Evolutionary conservation across 2,113 vertebrate genomes (phyloP).

Genomic region (Xenopus laevis): DNA sequence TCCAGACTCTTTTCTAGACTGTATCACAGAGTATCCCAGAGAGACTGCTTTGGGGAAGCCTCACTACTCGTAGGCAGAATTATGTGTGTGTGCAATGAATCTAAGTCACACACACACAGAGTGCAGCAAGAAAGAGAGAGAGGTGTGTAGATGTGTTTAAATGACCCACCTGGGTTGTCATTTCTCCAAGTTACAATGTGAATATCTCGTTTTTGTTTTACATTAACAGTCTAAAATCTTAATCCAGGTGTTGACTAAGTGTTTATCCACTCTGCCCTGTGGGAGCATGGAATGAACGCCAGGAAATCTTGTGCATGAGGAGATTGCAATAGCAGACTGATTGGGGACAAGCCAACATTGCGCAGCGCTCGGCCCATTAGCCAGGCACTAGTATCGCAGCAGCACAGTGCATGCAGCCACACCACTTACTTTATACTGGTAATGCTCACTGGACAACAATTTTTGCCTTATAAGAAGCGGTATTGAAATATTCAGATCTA

Average conservation of each 20-base stretch:
- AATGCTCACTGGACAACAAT: no score
- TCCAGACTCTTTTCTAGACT: background rate
- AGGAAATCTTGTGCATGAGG: conserved; percentile 15
- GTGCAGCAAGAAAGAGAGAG: conserved; percentile 27
- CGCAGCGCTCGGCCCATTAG: background rate
- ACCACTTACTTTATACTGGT: no score
- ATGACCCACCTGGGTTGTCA: conserved; percentile 40
- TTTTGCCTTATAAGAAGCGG: no score
- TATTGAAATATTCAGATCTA: no score
- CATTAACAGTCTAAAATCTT: conserved; percentile 45
- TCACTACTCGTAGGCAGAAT: background rate
- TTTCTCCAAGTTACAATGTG: conserved; percentile 35
- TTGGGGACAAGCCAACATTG: background rate
- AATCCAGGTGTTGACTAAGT: conserved; percentile 47
- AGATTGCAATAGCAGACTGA: conserved; percentile 25
- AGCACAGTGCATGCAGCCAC: no score
- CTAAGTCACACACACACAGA: conserved; percentile 15
- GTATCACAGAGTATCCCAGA: background rate
- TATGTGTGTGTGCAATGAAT: conserved; percentile 13
- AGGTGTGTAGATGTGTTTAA: conserved; percentile 30
- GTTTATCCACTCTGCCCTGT: conserved; percentile 38
- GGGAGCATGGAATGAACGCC: conserved; percentile 23
- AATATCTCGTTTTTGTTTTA: conserved; percentile 43
- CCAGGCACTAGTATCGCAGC: no score
- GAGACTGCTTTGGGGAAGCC: background rate